These are phyloP conservation scores for Notechis scutatus DNA, from an alignment of 2,113 vertebrate genomes.

Conservation along the genomic window DNA sequence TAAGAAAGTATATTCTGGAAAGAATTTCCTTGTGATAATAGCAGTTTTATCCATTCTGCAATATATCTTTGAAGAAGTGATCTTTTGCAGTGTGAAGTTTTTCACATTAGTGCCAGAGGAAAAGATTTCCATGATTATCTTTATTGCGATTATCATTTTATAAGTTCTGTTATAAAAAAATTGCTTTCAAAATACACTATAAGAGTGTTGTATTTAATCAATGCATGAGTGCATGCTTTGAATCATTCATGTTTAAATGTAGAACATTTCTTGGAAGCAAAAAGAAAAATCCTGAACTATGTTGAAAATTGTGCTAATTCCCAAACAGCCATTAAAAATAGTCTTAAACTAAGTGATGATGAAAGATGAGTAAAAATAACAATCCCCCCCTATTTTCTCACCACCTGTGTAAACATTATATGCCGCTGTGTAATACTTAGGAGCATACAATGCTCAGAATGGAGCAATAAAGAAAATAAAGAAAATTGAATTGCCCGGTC, in stretches of 20 bases:
- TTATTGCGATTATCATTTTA: not conserved
- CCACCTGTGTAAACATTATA: not conserved
- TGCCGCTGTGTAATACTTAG: not conserved
- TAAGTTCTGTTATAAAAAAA: not conserved
- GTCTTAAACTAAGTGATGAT: not conserved
- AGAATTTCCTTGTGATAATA: not conserved
- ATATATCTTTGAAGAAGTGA: not conserved
- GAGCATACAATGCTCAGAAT: not conserved
- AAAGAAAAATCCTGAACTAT: not conserved
- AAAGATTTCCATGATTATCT: not conserved
- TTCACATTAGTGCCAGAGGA: not conserved
- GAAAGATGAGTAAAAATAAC: not conserved
- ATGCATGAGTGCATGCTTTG: not conserved
- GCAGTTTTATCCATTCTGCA: not conserved
- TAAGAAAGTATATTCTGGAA: not conserved
- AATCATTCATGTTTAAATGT: not conserved
- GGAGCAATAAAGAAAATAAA: not conserved
- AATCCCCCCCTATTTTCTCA: not conserved
- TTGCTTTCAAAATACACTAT: not conserved
- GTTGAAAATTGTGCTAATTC: not conserved
- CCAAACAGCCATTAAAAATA: not conserved
- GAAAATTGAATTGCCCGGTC: not conserved
- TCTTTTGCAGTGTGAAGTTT: not conserved
- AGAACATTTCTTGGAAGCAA: not conserved
- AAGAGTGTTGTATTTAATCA: not conserved